A percentile compares a stretch with the other conserved stretches of the same genome.
These are phyloP conservation scores for Dipodomys spectabilis DNA, from an alignment of 2,113 vertebrate genomes.

Conservation along the genomic window DNA sequence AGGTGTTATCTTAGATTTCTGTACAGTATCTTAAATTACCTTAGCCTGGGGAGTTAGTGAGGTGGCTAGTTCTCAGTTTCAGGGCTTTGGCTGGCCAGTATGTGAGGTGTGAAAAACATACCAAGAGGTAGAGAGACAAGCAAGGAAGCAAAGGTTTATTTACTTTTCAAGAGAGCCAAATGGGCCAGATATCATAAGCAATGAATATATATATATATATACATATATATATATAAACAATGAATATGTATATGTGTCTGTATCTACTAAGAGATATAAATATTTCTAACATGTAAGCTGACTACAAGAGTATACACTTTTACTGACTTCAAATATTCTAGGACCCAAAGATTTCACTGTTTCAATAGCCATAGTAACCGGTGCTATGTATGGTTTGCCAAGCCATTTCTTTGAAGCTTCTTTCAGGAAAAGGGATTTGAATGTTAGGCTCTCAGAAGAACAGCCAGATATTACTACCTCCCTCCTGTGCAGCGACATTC, in stretches of 20 bases:
- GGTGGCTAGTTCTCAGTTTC: not conserved
- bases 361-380: too few species aligned
- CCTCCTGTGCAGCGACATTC: not conserved
- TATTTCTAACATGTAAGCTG: not conserved
- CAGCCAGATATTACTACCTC: not conserved
- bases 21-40: not conserved
- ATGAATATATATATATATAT: too few species aligned
- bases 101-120: too few species aligned
- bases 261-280: not conserved
- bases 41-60: not conserved
- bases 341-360: not conserved
- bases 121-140: too few species aligned
- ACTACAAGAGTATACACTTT: not conserved
- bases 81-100: too few species aligned
- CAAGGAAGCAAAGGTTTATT: too few species aligned
- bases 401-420: not conserved
- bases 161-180: too few species aligned
- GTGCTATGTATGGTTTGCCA: not conserved
- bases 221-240: too few species aligned
- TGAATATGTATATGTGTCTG: too few species aligned
- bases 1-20: not conserved
- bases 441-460: not conserved
- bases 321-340: not conserved
- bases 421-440: constrained; percentile 17
- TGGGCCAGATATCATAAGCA: too few species aligned